Evolutionary conservation across 1,140 invertebrate genomes (phyloP).

Genomic region (Ostrea denselamellosa): DNA sequence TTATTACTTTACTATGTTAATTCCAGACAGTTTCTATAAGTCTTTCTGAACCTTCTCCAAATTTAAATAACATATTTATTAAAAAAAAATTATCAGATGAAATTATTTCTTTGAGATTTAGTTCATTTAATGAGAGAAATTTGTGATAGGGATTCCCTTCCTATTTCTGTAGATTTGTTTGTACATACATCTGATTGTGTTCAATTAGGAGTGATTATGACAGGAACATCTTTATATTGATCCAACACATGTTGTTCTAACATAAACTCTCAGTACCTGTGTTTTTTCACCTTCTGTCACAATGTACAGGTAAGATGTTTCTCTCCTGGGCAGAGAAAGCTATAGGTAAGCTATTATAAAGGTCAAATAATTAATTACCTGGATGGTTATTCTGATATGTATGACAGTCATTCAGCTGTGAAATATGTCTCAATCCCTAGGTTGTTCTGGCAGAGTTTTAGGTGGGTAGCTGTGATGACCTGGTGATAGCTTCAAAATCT

Average conservation of each 20-base stretch:
- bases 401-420: not conserved
- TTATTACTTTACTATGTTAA: not conserved
- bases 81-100: too few relatives aligned
- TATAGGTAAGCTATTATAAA: not conserved
- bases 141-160: too few relatives aligned
- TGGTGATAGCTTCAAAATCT: not conserved
- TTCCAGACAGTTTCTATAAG: too few relatives aligned
- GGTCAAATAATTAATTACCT: slow-evolving; percentile 28
- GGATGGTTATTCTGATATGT: not conserved
- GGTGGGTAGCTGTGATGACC: not conserved
- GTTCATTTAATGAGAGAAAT: too few relatives aligned
- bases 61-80: too few relatives aligned
- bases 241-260: not conserved
- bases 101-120: too few relatives aligned
- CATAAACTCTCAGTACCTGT: slow-evolving; percentile 19
- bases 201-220: not conserved
- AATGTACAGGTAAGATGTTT: not conserved
- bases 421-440: not conserved
- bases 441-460: not conserved
- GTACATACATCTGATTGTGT: too few relatives aligned
- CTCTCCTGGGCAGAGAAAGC: not conserved
- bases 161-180: too few relatives aligned
- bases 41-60: too few relatives aligned
- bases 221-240: not conserved
- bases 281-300: slow-evolving; percentile 36